phyloP scores from a whole-genome alignment of 2,888 invertebrate species.

The Trisateles emortualis region DNA sequence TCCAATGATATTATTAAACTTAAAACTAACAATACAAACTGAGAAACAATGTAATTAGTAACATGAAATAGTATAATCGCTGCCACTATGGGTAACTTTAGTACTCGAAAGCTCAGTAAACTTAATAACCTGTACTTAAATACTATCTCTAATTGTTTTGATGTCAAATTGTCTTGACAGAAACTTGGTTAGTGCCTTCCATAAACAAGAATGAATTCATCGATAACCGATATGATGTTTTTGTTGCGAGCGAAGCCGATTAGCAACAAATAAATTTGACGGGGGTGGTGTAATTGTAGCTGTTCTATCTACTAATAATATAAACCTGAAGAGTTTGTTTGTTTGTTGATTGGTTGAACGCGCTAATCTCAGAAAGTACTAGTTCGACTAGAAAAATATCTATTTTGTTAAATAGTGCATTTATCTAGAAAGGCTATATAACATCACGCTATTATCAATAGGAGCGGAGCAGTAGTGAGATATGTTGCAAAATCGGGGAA shows the following conservation, averaged over 20 bases:
- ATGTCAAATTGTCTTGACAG: not conserved
- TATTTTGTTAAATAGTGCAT: too few relatives aligned
- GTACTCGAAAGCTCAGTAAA: not conserved
- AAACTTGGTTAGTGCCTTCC: constrained; percentile 3
- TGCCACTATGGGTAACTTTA: not conserved
- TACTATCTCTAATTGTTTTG: not conserved
- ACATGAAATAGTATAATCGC: too few relatives aligned
- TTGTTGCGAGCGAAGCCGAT: constrained; percentile 8
- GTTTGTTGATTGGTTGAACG: too few relatives aligned
- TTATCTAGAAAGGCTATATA: too few relatives aligned
- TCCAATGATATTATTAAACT: constrained; percentile 1
- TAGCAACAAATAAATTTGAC: constrained; percentile 2
- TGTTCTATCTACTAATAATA: constrained; percentile 1
- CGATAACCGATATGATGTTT: constrained; percentile 6
- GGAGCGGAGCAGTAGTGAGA: too few relatives aligned
- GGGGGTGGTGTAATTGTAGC: constrained; percentile 6
- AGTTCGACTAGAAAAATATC: too few relatives aligned
- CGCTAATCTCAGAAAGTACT: too few relatives aligned
- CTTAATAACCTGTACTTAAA: constrained; percentile 3
- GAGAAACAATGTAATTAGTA: not conserved
- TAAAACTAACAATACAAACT: not conserved
- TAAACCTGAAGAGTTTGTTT: too few relatives aligned
- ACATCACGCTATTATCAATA: too few relatives aligned
- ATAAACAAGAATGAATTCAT: constrained; percentile 2
- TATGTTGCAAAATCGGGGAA: too few relatives aligned